These are phyloP conservation scores for Bedellia somnulentella DNA, from an alignment of 2,888 invertebrate species.

Conservation along the genomic window DNA sequence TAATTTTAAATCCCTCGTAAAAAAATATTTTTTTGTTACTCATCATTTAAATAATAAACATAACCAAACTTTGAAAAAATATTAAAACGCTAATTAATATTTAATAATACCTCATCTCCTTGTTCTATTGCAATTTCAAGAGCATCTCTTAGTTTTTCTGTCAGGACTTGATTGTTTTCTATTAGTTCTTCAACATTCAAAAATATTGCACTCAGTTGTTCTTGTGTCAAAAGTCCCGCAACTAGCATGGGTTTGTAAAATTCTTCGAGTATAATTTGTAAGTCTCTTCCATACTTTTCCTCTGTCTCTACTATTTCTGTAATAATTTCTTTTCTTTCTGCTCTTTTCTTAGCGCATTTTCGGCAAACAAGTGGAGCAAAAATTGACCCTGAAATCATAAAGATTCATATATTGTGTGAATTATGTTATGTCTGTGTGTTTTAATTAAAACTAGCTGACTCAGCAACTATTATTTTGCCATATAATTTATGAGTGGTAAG, in stretches of 20 bases:
- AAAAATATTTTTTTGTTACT: no score
- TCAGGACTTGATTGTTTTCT: constrained; percentile 83
- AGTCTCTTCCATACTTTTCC: constrained; percentile 90
- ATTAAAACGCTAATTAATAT: no score
- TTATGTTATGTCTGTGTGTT: no score
- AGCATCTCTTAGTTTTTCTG: constrained; percentile 82
- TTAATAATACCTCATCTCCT: constrained; percentile 73
- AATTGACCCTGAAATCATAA: constrained; percentile 57
- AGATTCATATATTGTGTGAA: no score
- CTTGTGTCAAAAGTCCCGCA: constrained; percentile 86
- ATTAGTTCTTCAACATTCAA: constrained; percentile 90
- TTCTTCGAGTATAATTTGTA: constrained; percentile 90
- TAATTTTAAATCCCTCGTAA: no score
- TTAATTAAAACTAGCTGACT: no score
- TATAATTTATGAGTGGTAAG: no score
- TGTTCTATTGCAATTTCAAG: constrained; percentile 83
- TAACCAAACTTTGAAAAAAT: background rate
- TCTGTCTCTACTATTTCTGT: constrained; percentile 96
- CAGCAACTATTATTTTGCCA: no score
- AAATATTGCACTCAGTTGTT: constrained; percentile 90
- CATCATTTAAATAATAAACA: no score
- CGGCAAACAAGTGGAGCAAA: constrained; percentile 82
- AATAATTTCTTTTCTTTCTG: constrained; percentile 91
- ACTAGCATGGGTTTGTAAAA: constrained; percentile 92
- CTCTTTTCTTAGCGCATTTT: constrained; percentile 84